phyloP scores from a whole-genome alignment of 2,113 vertebrate species.

The Platanista minor region DNA sequence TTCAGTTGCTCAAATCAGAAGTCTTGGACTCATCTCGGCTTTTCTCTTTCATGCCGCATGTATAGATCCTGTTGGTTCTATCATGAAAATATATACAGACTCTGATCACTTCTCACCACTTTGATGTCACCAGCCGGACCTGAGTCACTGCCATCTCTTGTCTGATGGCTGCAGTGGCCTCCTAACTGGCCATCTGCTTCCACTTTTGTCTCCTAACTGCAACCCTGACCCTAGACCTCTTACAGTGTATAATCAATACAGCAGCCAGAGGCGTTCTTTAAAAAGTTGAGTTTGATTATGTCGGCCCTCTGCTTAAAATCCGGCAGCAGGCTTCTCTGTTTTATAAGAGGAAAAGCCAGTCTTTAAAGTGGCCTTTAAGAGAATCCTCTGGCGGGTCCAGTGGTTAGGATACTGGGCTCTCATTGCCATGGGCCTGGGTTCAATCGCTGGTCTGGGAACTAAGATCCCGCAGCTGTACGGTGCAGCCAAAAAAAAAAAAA shows the following conservation, averaged over 20 bases:
- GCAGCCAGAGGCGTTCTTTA: neutral
- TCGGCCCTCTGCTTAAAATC: neutral
- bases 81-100: neutral
- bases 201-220: no score
- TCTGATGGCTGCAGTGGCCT: neutral
- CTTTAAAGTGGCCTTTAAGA: neutral
- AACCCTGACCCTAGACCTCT: neutral
- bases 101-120: neutral
- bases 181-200: neutral
- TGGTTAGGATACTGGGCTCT: no score
- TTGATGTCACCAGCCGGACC: neutral
- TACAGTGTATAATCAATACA: neutral
- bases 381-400: no score
- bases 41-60: neutral
- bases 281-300: neutral
- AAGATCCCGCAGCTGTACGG: no score
- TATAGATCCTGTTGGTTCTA: neutral
- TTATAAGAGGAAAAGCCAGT: neutral
- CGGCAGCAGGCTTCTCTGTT: neutral
- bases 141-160: neutral
- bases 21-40: neutral
- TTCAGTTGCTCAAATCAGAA: neutral
- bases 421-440: no score
- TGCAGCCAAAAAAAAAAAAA: no score
- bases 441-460: no score